phyloP scores from a whole-genome alignment of 2,797 vertebrate species.

The Hirundo rustica region DNA sequence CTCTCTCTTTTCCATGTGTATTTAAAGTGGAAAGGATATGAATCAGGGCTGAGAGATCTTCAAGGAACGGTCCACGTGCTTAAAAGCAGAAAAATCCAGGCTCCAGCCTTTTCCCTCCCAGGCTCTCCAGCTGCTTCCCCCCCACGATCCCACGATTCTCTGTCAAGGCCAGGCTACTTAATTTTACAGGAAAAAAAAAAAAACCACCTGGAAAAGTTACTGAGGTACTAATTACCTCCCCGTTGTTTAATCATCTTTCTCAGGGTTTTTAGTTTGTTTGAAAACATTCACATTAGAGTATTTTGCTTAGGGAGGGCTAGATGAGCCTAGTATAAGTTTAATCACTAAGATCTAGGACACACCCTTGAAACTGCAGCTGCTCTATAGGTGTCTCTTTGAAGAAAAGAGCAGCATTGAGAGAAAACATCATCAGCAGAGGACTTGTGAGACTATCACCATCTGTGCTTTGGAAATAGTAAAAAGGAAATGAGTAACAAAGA shows the following conservation, averaged over 20 bases:
- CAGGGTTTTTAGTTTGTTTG: not conserved
- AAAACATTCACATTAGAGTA: not conserved
- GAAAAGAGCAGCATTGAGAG: not conserved
- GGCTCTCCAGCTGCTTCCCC: not conserved
- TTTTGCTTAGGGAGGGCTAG: not conserved
- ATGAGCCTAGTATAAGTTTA: not conserved
- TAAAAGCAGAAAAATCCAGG: not conserved
- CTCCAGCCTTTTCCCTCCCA: not conserved
- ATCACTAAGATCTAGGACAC: not conserved
- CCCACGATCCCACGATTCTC: not conserved
- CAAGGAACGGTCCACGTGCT: fast-evolving
- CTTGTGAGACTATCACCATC: not conserved
- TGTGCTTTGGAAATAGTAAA: not conserved
- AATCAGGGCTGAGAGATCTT: not conserved
- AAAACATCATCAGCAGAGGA: not conserved
- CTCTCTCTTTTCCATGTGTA: fast-evolving
- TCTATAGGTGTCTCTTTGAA: not conserved
- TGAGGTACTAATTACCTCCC: not conserved
- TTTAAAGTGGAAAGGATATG: not conserved
- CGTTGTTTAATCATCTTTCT: not conserved
- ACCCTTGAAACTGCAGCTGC: not conserved
- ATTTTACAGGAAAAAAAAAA: not conserved
- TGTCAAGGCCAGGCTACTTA: fast-evolving
- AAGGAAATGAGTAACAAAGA: not conserved
- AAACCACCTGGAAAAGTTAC: not conserved